These are phyloP conservation scores for Orthosia incerta DNA, from an alignment of 2,888 invertebrate species.

Conservation along the genomic window DNA sequence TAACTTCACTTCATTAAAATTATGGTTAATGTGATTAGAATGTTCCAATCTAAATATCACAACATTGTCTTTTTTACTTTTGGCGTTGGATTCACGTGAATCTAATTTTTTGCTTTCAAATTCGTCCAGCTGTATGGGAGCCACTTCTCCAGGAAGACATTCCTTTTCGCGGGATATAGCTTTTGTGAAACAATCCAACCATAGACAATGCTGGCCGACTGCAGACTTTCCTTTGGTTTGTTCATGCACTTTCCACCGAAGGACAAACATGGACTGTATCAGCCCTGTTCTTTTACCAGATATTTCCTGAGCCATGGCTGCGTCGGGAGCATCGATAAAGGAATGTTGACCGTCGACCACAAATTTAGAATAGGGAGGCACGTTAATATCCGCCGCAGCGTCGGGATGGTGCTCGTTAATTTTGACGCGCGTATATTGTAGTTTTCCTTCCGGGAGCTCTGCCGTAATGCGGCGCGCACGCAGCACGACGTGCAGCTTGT, in stretches of 20 bases:
- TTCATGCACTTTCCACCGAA: conserved; percentile 91
- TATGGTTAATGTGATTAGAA: conserved; percentile 91
- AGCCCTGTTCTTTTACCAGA: conserved; percentile 73
- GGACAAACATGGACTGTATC: conserved; percentile 86
- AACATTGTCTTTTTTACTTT: conserved; percentile 85
- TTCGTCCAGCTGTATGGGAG: conserved; percentile 84
- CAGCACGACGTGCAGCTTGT: conserved; percentile 83
- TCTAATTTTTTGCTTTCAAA: conserved; percentile 75
- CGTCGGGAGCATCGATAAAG: conserved; percentile 75
- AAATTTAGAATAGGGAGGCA: conserved; percentile 81
- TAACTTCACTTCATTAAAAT: conserved; percentile 91
- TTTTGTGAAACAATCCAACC: conserved; percentile 91
- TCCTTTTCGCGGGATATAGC: conserved; percentile 86
- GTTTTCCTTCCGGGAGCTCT: conserved; percentile 71
- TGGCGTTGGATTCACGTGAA: conserved; percentile 72
- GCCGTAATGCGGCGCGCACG: conserved; percentile 79
- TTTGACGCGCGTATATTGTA: conserved; percentile 81
- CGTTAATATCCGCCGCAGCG: conserved; percentile 71
- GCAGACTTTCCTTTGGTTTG: conserved; percentile 90
- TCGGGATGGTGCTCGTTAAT: conserved; percentile 76
- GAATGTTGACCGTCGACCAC: conserved; percentile 77
- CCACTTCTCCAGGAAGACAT: conserved; percentile 75
- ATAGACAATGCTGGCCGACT: conserved; percentile 93
- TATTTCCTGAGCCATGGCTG: conserved; percentile 59
- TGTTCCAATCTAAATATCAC: conserved; percentile 92